Percentiles rank a stretch among this genome's conserved stretches.
phyloP scores from a whole-genome alignment of 1,140 invertebrate genomes.

The Calosoma granatense region DNA sequence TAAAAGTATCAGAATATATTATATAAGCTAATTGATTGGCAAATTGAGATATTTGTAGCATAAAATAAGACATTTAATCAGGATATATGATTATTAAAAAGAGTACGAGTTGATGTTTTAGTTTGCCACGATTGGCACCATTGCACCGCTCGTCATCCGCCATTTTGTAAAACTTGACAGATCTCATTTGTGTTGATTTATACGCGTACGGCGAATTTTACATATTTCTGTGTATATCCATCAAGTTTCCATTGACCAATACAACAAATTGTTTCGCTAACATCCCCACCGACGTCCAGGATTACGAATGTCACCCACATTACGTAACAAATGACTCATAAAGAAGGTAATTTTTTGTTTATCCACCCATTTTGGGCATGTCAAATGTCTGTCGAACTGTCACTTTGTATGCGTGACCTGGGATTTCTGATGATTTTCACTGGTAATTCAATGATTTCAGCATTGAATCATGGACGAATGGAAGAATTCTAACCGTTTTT shows the following conservation, averaged over 20 bases:
- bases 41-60: too few relatives aligned
- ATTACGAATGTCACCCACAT: not conserved
- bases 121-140: not conserved
- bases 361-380: not conserved
- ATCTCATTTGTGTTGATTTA: not conserved
- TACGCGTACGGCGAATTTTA: not conserved
- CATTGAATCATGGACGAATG: too few relatives aligned
- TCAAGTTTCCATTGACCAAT: not conserved
- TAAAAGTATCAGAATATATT: too few relatives aligned
- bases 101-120: too few relatives aligned
- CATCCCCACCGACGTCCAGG: not conserved
- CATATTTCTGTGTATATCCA: not conserved
- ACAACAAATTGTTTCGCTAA: not conserved
- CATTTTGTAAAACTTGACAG: slow-evolving; percentile 10
- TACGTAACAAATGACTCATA: not conserved
- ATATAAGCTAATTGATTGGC: too few relatives aligned
- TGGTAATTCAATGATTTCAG: not conserved
- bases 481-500: too few relatives aligned
- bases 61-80: too few relatives aligned
- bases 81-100: too few relatives aligned
- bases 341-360: slow-evolving; percentile 7
- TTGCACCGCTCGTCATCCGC: not conserved
- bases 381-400: slow-evolving; percentile 1
- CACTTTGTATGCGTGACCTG: not conserved
- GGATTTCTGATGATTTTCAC: not conserved